A percentile compares a stretch with the other conserved stretches of the same genome.
These are phyloP conservation scores for Takifugu flavidus DNA, from an alignment of 2,113 vertebrate species.

Conservation along the genomic window DNA sequence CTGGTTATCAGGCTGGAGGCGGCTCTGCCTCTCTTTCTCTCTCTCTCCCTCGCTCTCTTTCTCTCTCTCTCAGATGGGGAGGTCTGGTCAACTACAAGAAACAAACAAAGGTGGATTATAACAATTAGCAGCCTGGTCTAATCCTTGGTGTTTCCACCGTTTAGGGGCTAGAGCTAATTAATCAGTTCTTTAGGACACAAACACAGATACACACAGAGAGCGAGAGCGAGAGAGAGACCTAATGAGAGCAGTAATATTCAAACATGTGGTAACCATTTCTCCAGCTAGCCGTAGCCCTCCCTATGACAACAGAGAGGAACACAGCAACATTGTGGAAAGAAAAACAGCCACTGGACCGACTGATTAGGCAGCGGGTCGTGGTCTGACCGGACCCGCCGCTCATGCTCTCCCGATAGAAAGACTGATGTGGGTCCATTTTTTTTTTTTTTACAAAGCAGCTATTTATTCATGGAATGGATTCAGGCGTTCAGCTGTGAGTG, in stretches of 20 bases:
- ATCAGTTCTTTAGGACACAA: conserved; percentile 68
- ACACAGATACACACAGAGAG: conserved; percentile 1
- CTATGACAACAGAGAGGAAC: conserved; percentile 86
- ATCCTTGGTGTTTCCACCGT: conserved; percentile 66
- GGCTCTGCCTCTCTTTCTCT: not conserved
- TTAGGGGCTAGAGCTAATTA: conserved; percentile 79
- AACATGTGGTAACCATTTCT: conserved; percentile 90
- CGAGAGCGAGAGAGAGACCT: conserved; percentile 41
- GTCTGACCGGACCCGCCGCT: conserved; percentile 45
- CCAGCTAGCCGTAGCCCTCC: conserved; percentile 52
- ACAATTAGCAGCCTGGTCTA: conserved; percentile 81
- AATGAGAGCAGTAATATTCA: conserved; percentile 81
- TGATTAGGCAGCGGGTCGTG: conserved; percentile 37
- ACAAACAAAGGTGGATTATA: conserved; percentile 81
- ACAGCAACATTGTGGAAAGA: conserved; percentile 70
- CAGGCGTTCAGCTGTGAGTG: no score
- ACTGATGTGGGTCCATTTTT: no score
- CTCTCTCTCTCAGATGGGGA: conserved; percentile 11
- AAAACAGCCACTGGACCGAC: conserved; percentile 59
- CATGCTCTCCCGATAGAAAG: not conserved
- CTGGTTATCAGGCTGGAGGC: conserved; percentile 24
- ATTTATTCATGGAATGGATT: no score
- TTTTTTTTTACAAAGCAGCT: no score
- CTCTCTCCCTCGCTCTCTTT: not conserved
- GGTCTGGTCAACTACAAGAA: conserved; percentile 69